Evolutionary conservation across 2,113 vertebrate genomes (phyloP).

Genomic region (Lontra canadensis): DNA sequence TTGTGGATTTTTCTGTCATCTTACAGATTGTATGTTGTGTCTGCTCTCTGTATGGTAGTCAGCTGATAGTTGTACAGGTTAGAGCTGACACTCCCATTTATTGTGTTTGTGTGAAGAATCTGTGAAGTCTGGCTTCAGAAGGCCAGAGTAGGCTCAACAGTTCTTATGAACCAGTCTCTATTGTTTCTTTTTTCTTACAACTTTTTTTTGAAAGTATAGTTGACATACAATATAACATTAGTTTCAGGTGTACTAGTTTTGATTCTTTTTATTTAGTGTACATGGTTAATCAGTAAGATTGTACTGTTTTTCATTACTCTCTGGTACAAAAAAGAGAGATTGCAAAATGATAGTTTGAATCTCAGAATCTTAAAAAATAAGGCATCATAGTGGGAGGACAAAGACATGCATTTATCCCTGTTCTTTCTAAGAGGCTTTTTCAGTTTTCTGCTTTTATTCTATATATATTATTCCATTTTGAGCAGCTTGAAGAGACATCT

Average conservation of each 20-base stretch:
- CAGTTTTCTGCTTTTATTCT: background rate
- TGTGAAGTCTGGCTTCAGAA: background rate
- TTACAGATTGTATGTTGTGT: background rate
- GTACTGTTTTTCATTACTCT: constrained; percentile 12
- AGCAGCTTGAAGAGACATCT: background rate
- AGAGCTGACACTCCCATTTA: background rate
- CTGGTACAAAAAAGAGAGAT: background rate
- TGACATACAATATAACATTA: background rate
- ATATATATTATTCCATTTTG: background rate
- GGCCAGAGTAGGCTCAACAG: background rate
- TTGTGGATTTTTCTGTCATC: background rate
- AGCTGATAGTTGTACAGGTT: background rate
- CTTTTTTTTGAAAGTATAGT: background rate
- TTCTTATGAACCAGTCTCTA: background rate
- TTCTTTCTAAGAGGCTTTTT: background rate
- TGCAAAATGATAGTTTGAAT: constrained; percentile 19
- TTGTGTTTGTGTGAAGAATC: background rate
- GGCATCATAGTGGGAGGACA: background rate
- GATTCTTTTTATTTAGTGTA: background rate
- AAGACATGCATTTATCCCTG: background rate
- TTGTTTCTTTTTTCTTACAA: background rate
- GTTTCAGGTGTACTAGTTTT: background rate
- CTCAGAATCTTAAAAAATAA: constrained; percentile 35
- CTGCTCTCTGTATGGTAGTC: background rate
- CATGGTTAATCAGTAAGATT: background rate